A percentile compares a stretch with the other conserved stretches of the same genome.
Conservation (phyloP, 2,113 vertebrate genomes). For the Hippocampus zosterae region DNA sequence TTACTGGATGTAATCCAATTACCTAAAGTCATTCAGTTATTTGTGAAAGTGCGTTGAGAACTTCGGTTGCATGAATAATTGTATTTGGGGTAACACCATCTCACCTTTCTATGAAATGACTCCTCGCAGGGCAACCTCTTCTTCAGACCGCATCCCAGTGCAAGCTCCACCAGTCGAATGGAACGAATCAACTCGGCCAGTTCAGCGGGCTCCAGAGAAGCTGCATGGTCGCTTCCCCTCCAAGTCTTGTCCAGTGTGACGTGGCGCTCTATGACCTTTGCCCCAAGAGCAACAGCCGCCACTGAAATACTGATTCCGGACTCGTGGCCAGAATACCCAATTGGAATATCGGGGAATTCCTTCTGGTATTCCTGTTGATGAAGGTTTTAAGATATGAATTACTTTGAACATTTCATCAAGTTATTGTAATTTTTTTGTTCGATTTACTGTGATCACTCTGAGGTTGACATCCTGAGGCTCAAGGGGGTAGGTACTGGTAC, state of each 20-base stretch:
- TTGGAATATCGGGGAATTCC: constrained; percentile 95
- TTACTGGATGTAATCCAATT: too few relatives aligned
- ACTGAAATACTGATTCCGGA: constrained; percentile 85
- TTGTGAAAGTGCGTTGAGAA: too few relatives aligned
- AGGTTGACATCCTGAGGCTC: constrained; percentile 88
- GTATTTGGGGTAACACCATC: neutral
- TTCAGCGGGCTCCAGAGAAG: constrained; percentile 83
- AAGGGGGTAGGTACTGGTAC: constrained; percentile 92
- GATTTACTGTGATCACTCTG: constrained; percentile 75
- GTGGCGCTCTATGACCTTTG: constrained; percentile 92
- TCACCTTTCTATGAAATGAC: constrained; percentile 90
- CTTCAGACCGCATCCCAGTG: constrained; percentile 82
- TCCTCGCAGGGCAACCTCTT: constrained; percentile 85
- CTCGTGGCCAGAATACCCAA: constrained; percentile 96
- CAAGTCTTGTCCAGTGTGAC: constrained; percentile 89
- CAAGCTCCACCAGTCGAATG: constrained; percentile 84
- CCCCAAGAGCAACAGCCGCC: constrained; percentile 89
- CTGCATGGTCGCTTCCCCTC: constrained; percentile 92
- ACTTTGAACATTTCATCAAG: neutral
- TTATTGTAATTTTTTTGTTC: neutral
- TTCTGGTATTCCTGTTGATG: constrained; percentile 85
- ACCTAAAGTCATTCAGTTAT: too few relatives aligned
- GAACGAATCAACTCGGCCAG: constrained; percentile 82
- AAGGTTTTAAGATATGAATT: neutral
- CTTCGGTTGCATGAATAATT: too few relatives aligned